Percentiles rank a stretch among this genome's conserved stretches.
phyloP scores from a whole-genome alignment of 2,113 vertebrate genomes.

The Percopsis transmontana region DNA sequence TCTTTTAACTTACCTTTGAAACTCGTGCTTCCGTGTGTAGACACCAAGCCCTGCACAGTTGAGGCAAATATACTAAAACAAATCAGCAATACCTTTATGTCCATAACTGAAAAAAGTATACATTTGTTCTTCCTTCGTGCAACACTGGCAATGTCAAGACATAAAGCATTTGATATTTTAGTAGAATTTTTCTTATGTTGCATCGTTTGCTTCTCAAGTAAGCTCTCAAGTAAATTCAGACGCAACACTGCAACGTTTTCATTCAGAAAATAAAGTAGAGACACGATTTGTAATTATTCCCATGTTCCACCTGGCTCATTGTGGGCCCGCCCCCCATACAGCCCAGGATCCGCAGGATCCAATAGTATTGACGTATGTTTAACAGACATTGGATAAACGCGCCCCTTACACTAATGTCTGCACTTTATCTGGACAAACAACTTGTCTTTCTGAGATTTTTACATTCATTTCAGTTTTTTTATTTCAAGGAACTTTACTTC shows the following conservation, averaged over 20 bases:
- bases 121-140: neutral
- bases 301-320: neutral
- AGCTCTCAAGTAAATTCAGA: too few relatives aligned
- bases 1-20: too few relatives aligned
- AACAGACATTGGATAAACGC: neutral
- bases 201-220: too few relatives aligned
- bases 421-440: too few relatives aligned
- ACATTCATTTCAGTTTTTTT: constrained; percentile 69
- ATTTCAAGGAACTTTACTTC: constrained; percentile 94
- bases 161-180: neutral
- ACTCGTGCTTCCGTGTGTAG: too few relatives aligned
- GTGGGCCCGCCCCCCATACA: neutral
- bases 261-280: neutral
- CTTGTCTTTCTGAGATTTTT: constrained; percentile 2
- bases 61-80: too few relatives aligned
- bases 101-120: neutral
- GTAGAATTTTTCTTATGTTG: neutral
- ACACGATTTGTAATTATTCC: neutral
- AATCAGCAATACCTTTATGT: too few relatives aligned
- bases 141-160: constrained; percentile 1
- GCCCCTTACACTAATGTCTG: neutral
- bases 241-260: too few relatives aligned
- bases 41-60: too few relatives aligned
- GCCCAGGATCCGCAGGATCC: neutral
- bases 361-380: neutral